Conservation (phyloP, 2,888 invertebrate genomes). For the Lasioglossum pauxillum region DNA sequence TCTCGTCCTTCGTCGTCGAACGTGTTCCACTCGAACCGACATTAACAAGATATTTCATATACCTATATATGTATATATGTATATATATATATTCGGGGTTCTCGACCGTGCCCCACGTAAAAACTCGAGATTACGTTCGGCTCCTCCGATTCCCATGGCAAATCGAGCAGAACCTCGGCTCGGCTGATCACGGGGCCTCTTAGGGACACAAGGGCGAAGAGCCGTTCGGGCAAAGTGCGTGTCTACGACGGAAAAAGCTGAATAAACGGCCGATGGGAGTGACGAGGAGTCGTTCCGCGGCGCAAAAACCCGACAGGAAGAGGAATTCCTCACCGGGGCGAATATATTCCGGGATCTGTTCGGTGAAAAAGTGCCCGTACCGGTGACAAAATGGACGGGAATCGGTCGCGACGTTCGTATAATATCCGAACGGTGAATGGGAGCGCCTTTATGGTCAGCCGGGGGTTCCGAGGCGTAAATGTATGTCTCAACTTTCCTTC, state of each 20-base stretch:
- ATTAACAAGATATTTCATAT: constrained; percentile 7
- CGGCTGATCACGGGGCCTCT: constrained; percentile 15
- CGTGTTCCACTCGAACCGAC: not conserved
- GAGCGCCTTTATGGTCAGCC: constrained; percentile 64
- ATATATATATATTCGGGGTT: not conserved
- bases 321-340: constrained; percentile 33
- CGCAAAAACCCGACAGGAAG: constrained; percentile 20
- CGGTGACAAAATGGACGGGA: constrained; percentile 61
- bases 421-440: constrained; percentile 60
- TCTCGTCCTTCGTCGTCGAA: not conserved
- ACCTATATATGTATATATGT: not conserved
- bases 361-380: constrained; percentile 52
- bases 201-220: not conserved
- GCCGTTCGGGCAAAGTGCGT: not conserved
- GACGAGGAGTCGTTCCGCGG: constrained; percentile 12
- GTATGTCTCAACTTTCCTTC: constrained; percentile 69
- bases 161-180: not conserved
- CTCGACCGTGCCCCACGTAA: not conserved
- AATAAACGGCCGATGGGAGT: constrained; percentile 32
- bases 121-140: not conserved
- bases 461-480: constrained; percentile 61
- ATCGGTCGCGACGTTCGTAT: constrained; percentile 57
- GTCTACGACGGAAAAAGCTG: constrained; percentile 23
- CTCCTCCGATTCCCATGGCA: not conserved
- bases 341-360: constrained; percentile 17